Evolutionary conservation across 1,140 invertebrate genomes (phyloP).

Genomic region (Triops longicaudatus): DNA sequence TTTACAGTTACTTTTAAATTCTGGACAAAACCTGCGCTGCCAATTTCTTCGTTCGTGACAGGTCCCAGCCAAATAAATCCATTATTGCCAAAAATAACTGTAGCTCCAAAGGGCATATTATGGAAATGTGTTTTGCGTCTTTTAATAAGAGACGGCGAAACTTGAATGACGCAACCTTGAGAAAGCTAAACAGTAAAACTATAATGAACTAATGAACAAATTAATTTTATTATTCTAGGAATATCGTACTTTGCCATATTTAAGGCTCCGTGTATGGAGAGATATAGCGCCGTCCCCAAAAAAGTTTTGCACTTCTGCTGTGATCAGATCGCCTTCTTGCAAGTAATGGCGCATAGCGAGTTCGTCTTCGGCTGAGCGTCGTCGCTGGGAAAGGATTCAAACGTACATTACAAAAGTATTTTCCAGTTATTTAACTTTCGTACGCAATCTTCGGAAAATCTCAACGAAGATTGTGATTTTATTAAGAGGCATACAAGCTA

Average conservation of each 20-base stretch:
- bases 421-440: neutral
- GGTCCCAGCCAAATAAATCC: conserved; percentile 93
- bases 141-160: conserved; percentile 86
- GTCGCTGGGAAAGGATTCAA: conserved; percentile 56
- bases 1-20: conserved; percentile 53
- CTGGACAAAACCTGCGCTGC: conserved; percentile 65
- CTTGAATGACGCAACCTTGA: conserved; percentile 83
- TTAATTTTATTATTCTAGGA: conserved; percentile 26
- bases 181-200: conserved; percentile 49
- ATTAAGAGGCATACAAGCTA: too few species aligned
- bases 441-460: neutral
- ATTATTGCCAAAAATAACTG: conserved; percentile 91
- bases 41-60: conserved; percentile 51
- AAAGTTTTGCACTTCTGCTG: conserved; percentile 91
- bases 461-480: too few species aligned
- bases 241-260: conserved; percentile 83
- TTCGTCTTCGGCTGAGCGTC: conserved; percentile 92
- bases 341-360: conserved; percentile 92
- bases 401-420: too few species aligned
- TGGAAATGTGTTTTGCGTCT: conserved; percentile 94
- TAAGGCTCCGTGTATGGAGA: conserved; percentile 89
- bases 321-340: conserved; percentile 92
- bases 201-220: conserved; percentile 18
- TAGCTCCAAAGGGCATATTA: conserved; percentile 78
- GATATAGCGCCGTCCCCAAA: conserved; percentile 85